phyloP scores from a whole-genome alignment of 1,140 invertebrate genomes.

The Parapsyche elsis region DNA sequence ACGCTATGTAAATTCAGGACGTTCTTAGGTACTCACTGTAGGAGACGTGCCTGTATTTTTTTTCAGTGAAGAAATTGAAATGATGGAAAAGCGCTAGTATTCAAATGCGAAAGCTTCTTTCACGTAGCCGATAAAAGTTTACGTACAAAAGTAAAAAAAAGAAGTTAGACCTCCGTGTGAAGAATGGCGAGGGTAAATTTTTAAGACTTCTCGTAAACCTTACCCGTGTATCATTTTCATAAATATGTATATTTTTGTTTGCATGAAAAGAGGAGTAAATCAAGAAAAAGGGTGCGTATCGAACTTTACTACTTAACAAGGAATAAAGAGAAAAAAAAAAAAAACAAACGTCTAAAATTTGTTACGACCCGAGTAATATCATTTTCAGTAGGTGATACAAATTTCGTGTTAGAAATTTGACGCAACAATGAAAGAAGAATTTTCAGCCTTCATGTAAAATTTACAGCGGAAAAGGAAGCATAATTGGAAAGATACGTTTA shows the following conservation, averaged over 20 bases:
- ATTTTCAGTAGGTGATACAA: no score
- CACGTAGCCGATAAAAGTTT: constrained; percentile 6
- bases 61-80: constrained; percentile 6
- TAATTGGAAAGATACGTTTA: no score
- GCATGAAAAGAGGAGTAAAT: background rate
- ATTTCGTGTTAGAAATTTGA: no score
- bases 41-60: background rate
- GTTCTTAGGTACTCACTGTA: no score
- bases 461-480: no score
- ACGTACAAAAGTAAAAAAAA: constrained; percentile 6
- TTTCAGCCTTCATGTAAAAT: no score
- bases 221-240: constrained; percentile 19
- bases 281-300: no score
- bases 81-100: constrained; percentile 8
- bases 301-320: no score
- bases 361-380: no score
- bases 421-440: no score
- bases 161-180: background rate
- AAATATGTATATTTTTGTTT: background rate
- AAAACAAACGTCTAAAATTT: no score
- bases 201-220: constrained; percentile 21
- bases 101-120: constrained; percentile 18
- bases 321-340: no score
- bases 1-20: background rate
- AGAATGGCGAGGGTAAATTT: constrained; percentile 21